Base-by-base conservation (phyloP, 2,888 invertebrate species). In the Malachius bipustulatus region DNA sequence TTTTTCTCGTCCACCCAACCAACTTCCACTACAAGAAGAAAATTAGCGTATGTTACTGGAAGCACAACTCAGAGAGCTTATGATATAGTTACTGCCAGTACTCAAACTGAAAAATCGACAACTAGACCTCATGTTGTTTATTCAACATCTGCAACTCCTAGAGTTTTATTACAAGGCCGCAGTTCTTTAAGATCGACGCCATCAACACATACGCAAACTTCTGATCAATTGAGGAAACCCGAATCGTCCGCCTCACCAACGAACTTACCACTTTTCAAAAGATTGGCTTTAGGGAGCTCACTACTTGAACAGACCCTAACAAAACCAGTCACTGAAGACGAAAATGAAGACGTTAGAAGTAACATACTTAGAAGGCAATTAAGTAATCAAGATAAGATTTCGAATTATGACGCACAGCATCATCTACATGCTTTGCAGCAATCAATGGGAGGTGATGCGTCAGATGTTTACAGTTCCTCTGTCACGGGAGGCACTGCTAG, bases 391-490 rank as follows among this genome's bases (percentile, higher is more conserved):
- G 73, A 71, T n/a, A 63, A 63, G 30, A 62, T 67, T 30, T 56
- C 63, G 0, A 66, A 69, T 40, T 70, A 57, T 39, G 61, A 65
- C 45, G 50, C 60, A 0, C 54, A 60, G 36, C 65, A 75, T 34
- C 73, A 71, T 41, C 65, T 74, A 60, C 53, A 70, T 12, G 69
- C 57, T 26, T 51, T 73, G 6, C 71, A 70, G 45, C 77, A 77
- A 51, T 71, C 71, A 1, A 62, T 67, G 12, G 74, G 72, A 8
- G 75, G 75, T 45, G 81, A 81, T 51, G 69, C 73, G 3, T 69
- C 75, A 2, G 79, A 79, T 47, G 75, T 80, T 1, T 81, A 79
- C 44, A 77, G 77, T 16, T 70, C 73, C 19, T 73, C 77, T 14
- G 58, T 75, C 9, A 74, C 75, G 0, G 72, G 72, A 11, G 73